Percentiles rank a stretch among this genome's conserved stretches.
phyloP scores from a whole-genome alignment of 2,888 invertebrate genomes.

The Rhagonycha lutea region DNA sequence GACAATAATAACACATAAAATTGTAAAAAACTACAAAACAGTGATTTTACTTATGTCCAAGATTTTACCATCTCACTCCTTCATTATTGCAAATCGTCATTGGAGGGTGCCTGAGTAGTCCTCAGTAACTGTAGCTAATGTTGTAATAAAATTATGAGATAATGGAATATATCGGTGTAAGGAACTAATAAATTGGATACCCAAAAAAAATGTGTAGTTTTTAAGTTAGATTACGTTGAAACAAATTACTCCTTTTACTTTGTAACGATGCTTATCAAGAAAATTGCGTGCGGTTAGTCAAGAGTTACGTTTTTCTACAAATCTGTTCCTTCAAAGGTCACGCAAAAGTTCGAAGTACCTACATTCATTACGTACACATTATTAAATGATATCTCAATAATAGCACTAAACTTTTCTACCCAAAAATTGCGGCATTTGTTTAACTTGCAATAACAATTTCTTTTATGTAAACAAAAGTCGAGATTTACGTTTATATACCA shows the following conservation, averaged over 20 bases:
- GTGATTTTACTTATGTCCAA: too few species aligned
- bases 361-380: background rate
- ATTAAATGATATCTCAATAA: background rate
- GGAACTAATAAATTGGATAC: background rate
- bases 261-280: background rate
- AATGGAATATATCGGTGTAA: background rate
- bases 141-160: background rate
- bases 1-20: too few species aligned
- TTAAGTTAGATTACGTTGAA: background rate
- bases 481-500: background rate
- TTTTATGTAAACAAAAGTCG: background rate
- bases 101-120: background rate
- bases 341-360: background rate
- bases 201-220: background rate
- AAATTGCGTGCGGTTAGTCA: background rate
- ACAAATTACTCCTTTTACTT: constrained; percentile 4
- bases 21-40: too few species aligned
- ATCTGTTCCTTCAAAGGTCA: background rate
- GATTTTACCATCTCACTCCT: too few species aligned
- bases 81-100: too few species aligned
- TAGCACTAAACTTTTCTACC: background rate
- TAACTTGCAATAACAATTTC: background rate
- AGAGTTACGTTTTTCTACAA: constrained; percentile 2
- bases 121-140: background rate
- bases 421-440: background rate